phyloP scores from a whole-genome alignment of 2,888 invertebrate species.

The Drosophila demipolita region DNA sequence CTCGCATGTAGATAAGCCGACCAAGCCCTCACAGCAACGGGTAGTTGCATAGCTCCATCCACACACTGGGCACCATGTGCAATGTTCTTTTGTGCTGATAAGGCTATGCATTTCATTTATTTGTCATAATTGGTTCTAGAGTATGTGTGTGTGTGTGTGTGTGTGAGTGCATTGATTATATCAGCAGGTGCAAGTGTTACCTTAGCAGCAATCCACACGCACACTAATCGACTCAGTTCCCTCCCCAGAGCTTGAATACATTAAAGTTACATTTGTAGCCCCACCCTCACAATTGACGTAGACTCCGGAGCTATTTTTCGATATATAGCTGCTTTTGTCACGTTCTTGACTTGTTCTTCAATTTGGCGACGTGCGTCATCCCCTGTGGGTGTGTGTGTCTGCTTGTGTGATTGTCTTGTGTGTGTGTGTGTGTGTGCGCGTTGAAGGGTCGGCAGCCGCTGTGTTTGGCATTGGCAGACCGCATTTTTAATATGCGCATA shows the following conservation, averaged over 20 bases:
- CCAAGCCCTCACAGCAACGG: neutral
- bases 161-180: slow-evolving; percentile 25
- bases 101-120: slow-evolving; percentile 65
- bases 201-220: slow-evolving; percentile 7
- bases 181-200: slow-evolving; percentile 36
- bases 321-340: slow-evolving; percentile 61
- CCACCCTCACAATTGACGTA: neutral
- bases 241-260: slow-evolving; percentile 34
- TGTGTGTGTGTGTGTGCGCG: slow-evolving; percentile 9
- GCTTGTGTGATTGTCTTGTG: slow-evolving; percentile 4
- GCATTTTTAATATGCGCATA: slow-evolving; percentile 80
- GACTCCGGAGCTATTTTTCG: slow-evolving; percentile 5
- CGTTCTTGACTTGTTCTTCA: slow-evolving; percentile 66
- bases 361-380: slow-evolving; percentile 35
- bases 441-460: slow-evolving; percentile 38
- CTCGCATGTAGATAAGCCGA: slow-evolving; percentile 49
- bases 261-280: slow-evolving; percentile 54
- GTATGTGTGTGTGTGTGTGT: slow-evolving; percentile 2
- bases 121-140: slow-evolving; percentile 71
- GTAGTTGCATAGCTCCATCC: slow-evolving; percentile 9
- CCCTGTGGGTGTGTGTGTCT: slow-evolving; percentile 8
- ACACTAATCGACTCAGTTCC: slow-evolving; percentile 34
- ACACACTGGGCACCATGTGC: slow-evolving; percentile 13
- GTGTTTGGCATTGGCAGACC: slow-evolving; percentile 78
- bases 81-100: slow-evolving; percentile 52